A percentile compares a stretch with the other conserved stretches of the same genome.
phyloP scores from a whole-genome alignment of 2,113 vertebrate species.

The Theropithecus gelada region DNA sequence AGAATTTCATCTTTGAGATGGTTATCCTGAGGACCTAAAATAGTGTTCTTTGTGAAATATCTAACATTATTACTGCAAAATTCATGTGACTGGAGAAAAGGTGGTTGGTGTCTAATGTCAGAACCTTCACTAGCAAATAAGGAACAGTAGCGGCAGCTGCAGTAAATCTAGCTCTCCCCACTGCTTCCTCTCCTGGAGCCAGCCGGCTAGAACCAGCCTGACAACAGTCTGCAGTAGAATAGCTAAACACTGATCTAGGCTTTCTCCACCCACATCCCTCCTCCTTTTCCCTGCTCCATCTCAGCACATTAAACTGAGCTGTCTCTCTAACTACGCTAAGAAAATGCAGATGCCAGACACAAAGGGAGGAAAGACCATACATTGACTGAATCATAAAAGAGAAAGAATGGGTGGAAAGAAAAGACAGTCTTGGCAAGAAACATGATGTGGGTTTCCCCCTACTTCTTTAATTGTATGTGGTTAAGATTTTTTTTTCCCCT shows the following conservation, averaged over 20 bases:
- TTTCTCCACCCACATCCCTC: conserved; percentile 54
- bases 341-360: conserved; percentile 41
- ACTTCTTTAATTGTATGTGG: background rate
- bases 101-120: background rate
- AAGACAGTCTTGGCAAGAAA: background rate
- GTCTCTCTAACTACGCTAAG: background rate
- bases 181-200: conserved; percentile 36
- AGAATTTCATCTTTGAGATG: background rate
- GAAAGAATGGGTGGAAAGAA: background rate
- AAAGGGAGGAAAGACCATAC: background rate
- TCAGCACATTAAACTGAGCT: conserved; percentile 2
- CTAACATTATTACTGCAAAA: background rate
- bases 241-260: conserved; percentile 48
- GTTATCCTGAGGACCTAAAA: background rate
- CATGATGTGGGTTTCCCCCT: background rate
- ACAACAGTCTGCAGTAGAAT: conserved; percentile 28
- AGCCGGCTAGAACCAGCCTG: conserved; percentile 66
- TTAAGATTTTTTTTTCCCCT: background rate
- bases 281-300: conserved; percentile 8
- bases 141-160: conserved; percentile 19
- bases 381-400: background rate
- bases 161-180: background rate
- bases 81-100: conserved; percentile 1
- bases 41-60: background rate
- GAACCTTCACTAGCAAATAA: background rate